Conservation (phyloP, 2,797 vertebrate species). For the Eidolon dupreanum region DNA sequence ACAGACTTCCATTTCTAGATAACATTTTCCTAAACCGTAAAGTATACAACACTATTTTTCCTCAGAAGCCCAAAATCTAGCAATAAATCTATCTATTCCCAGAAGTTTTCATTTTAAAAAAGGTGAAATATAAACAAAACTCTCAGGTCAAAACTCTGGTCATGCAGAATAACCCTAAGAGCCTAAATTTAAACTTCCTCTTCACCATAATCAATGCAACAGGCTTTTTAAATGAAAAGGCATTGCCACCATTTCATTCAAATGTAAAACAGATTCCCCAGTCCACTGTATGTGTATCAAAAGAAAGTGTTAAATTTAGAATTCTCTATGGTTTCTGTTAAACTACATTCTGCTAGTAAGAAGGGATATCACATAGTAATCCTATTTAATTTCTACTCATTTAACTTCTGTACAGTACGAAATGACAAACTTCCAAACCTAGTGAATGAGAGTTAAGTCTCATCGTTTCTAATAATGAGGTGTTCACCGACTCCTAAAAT, state of each 20-base stretch:
- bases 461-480: neutral
- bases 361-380: neutral
- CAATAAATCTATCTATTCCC: neutral
- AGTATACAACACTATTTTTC: neutral
- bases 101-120: neutral
- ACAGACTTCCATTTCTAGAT: neutral
- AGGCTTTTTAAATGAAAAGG: neutral
- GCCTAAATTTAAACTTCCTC: neutral
- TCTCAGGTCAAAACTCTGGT: neutral
- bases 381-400: neutral
- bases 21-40: neutral
- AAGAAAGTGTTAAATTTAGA: neutral
- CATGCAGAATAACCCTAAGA: neutral
- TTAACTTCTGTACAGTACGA: neutral
- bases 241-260: neutral
- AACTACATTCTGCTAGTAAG: neutral
- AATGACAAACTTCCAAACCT: neutral
- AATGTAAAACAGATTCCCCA: neutral
- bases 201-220: neutral
- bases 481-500: neutral
- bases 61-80: constrained; percentile 2
- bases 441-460: neutral
- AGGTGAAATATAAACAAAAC: neutral
- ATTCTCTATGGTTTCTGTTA: neutral
- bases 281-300: neutral